Evolutionary conservation across 2,113 vertebrate genomes (phyloP).

Genomic region (Marmota flaviventris): DNA sequence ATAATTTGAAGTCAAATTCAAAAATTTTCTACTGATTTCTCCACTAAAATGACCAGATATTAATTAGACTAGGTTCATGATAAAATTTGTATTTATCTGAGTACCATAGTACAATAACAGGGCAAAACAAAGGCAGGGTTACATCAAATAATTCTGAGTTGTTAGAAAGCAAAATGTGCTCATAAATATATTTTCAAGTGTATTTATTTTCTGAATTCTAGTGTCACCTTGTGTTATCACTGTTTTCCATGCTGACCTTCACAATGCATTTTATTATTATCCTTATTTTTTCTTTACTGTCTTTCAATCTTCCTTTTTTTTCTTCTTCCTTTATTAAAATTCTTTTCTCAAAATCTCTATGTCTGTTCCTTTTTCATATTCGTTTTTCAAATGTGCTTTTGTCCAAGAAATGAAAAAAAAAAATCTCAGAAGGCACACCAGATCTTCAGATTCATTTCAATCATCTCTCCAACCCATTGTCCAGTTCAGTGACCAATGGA

Average conservation of each 20-base stretch:
- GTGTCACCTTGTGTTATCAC: not conserved
- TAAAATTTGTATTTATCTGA: not conserved
- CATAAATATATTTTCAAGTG: not conserved
- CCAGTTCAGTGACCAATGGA: not conserved
- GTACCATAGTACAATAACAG: not conserved
- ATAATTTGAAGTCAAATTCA: not conserved
- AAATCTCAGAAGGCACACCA: not conserved
- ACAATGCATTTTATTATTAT: not conserved
- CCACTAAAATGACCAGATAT: not conserved
- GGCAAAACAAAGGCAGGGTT: not conserved
- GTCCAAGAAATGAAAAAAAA: not conserved
- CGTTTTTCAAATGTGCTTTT: slow-evolving; percentile 25
- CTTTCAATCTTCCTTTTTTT: not conserved
- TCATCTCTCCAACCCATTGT: not conserved
- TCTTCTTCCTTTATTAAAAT: not conserved
- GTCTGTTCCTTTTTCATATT: not conserved
- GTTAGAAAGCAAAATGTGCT: not conserved
- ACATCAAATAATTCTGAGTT: not conserved
- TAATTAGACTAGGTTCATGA: not conserved
- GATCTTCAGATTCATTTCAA: not conserved
- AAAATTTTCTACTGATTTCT: not conserved
- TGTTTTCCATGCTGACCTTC: not conserved
- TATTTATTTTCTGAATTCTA: not conserved
- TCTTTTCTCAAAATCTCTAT: not conserved
- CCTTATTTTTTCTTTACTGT: not conserved